These are phyloP conservation scores for Hydrozoanthus gracilis DNA, from an alignment of 92 coral and sea anemone species.

Conservation along the genomic window DNA sequence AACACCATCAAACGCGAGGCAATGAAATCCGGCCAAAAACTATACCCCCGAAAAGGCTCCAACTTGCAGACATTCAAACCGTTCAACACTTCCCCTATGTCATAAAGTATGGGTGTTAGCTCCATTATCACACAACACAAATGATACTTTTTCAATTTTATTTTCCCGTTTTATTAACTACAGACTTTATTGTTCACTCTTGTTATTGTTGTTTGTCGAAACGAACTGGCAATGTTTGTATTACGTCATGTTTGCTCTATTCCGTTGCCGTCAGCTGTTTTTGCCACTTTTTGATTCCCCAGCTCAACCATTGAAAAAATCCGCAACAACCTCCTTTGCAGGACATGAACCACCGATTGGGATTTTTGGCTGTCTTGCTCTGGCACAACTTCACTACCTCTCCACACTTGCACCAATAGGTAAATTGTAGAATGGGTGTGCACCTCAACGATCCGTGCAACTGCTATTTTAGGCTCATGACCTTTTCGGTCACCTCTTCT, in stretches of 20 bases:
- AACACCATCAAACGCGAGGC: no score
- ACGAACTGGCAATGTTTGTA: no score
- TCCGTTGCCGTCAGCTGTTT: no score
- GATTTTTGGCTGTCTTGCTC: no score
- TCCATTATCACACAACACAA: slow-evolving; percentile 4
- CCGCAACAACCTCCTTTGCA: no score
- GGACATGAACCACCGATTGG: no score
- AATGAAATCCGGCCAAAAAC: slow-evolving; percentile 1
- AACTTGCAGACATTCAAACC: slow-evolving; percentile 1
- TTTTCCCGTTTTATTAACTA: background rate
- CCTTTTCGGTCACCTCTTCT: background rate
- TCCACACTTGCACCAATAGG: no score
- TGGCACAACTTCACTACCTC: no score
- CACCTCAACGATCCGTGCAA: slow-evolving; percentile 3
- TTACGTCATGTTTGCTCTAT: no score
- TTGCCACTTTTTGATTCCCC: slow-evolving; percentile 15
- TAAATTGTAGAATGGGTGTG: background rate
- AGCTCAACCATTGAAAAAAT: no score
- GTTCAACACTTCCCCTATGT: slow-evolving; percentile 1
- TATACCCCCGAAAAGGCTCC: background rate
- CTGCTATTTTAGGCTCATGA: background rate
- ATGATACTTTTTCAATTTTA: background rate
- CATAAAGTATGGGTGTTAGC: background rate
- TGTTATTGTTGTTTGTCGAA: background rate
- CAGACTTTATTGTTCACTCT: background rate